These are phyloP conservation scores for Parelbella ahira DNA, from an alignment of 2,888 invertebrate species.

Conservation along the genomic window DNA sequence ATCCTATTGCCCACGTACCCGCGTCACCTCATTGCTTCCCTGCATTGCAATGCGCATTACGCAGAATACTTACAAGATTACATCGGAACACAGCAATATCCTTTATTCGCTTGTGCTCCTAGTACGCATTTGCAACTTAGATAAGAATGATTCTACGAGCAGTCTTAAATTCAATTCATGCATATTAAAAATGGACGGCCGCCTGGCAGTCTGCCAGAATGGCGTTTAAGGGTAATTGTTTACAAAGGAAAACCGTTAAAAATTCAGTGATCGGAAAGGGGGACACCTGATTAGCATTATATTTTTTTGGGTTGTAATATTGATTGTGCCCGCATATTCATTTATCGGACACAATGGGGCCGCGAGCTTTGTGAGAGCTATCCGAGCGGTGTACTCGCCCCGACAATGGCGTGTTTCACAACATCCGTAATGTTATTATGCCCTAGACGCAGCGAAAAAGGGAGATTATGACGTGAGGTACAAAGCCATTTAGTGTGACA, in stretches of 20 bases:
- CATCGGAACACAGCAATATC: slow-evolving; percentile 14
- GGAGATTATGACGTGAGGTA: slow-evolving; percentile 48
- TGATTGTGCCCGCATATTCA: slow-evolving; percentile 68
- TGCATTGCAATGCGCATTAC: slow-evolving; percentile 23
- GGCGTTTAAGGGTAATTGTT: slow-evolving; percentile 15
- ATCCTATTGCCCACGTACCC: slow-evolving; percentile 23
- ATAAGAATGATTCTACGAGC: slow-evolving; percentile 12
- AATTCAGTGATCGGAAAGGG: background rate
- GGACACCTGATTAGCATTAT: background rate
- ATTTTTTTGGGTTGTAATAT: slow-evolving; percentile 34
- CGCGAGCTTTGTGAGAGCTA: too few species aligned
- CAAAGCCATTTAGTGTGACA: slow-evolving; percentile 56
- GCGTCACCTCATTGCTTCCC: slow-evolving; percentile 10
- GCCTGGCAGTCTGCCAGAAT: slow-evolving; percentile 17
- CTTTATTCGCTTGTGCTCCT: slow-evolving; percentile 13
- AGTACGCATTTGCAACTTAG: slow-evolving; percentile 16
- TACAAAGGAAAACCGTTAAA: slow-evolving; percentile 12
- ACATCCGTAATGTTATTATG: slow-evolving; percentile 56
- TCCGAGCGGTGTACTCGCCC: slow-evolving; percentile 45
- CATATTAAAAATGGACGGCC: slow-evolving; percentile 9
- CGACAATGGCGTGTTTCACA: slow-evolving; percentile 63
- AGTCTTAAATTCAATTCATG: slow-evolving; percentile 22
- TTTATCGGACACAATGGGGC: too few species aligned
- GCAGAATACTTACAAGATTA: slow-evolving; percentile 22
- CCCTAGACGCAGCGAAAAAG: slow-evolving; percentile 51